Conservation (phyloP, 2,888 invertebrate genomes). For the Papilio protenor region DNA sequence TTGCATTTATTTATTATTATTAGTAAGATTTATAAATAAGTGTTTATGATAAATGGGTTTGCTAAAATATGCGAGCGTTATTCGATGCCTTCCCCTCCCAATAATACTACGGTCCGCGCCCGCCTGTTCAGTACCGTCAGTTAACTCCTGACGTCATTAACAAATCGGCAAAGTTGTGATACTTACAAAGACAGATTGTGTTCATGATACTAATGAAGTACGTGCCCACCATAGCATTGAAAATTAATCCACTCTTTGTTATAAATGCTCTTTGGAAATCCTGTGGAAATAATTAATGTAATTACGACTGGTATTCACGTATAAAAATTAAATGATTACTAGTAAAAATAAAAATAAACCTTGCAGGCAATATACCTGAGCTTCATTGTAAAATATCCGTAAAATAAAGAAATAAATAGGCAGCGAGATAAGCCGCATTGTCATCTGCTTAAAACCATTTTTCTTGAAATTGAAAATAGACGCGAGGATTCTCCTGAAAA, state of each 20-base stretch:
- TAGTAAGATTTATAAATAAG: no score
- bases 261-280: constrained; percentile 88
- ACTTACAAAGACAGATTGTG: constrained; percentile 88
- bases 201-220: constrained; percentile 89
- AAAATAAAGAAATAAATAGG: constrained; percentile 91
- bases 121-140: no score
- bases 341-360: neutral
- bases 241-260: constrained; percentile 88
- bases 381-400: constrained; percentile 91
- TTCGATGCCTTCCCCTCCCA: no score
- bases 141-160: no score
- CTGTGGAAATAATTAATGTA: constrained; percentile 60
- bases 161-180: constrained; percentile 17
- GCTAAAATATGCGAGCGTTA: no score
- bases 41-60: no score
- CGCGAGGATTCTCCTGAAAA: constrained; percentile 88
- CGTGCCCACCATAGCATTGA: constrained; percentile 87
- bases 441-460: constrained; percentile 90
- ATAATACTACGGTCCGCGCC: no score
- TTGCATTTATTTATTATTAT: no score
- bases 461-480: constrained; percentile 91
- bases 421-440: constrained; percentile 88
- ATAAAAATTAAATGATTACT: neutral
- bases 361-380: constrained; percentile 72
- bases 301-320: neutral